These are phyloP conservation scores for Rhabdomys dilectus DNA, from an alignment of 2,113 vertebrate genomes.

Conservation along the genomic window DNA sequence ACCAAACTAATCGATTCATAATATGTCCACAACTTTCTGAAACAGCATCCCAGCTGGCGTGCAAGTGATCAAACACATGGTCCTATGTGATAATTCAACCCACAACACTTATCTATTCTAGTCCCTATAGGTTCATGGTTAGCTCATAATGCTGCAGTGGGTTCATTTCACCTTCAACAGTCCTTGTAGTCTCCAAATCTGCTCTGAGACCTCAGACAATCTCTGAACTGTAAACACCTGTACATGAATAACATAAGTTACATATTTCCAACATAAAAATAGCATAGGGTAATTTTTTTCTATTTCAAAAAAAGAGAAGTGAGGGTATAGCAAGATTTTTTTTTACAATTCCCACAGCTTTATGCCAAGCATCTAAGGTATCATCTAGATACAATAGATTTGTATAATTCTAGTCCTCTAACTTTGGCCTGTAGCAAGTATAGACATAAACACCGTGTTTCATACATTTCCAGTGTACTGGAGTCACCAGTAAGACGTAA, in stretches of 20 bases:
- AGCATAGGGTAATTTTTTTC: not conserved
- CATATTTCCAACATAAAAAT: not conserved
- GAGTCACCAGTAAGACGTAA: too few relatives aligned
- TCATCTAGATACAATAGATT: not conserved
- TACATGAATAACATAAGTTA: not conserved
- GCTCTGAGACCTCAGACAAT: not conserved
- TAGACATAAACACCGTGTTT: too few relatives aligned
- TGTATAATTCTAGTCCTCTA: not conserved
- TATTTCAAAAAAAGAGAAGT: not conserved
- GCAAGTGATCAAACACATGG: not conserved
- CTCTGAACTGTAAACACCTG: not conserved
- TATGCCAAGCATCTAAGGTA: not conserved
- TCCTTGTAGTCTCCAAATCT: not conserved
- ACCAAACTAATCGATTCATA: not conserved
- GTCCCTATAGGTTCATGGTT: not conserved
- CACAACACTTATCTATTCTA: not conserved
- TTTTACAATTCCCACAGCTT: too few relatives aligned
- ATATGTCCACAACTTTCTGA: not conserved
- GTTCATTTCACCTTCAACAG: not conserved
- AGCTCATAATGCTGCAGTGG: not conserved
- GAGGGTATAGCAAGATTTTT: not conserved
- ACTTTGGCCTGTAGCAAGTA: not conserved
- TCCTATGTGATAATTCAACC: not conserved
- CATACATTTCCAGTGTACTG: too few relatives aligned
- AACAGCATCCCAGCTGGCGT: not conserved